phyloP scores from a whole-genome alignment of 2,888 invertebrate species.

The Luperina nickerlii region DNA sequence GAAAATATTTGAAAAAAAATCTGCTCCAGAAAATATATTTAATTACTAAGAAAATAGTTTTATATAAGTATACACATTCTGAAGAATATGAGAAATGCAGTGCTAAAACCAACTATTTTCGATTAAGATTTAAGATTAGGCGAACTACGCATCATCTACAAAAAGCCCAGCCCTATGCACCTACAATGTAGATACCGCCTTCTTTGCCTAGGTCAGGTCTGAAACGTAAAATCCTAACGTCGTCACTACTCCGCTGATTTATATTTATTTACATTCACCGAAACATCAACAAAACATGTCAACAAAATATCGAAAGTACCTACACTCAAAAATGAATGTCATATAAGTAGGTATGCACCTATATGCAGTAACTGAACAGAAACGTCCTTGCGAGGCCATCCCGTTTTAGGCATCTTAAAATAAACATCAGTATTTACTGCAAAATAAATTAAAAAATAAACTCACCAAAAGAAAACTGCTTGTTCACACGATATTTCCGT shows the following conservation, averaged over 20 bases:
- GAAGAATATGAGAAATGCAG: neutral
- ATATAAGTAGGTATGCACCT: constrained; percentile 40
- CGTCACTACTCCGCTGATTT: constrained; percentile 43
- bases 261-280: constrained; percentile 29
- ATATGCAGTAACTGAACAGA: constrained; percentile 61
- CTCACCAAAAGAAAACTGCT: constrained; percentile 46
- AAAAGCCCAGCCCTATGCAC: constrained; percentile 8
- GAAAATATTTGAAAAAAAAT: neutral
- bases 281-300: constrained; percentile 33
- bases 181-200: constrained; percentile 8
- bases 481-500: constrained; percentile 37
- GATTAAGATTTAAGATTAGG: neutral
- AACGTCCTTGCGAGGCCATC: constrained; percentile 68
- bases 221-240: constrained; percentile 35
- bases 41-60: neutral
- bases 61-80: neutral
- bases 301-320: constrained; percentile 8
- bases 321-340: constrained; percentile 5
- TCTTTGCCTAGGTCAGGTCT: constrained; percentile 60
- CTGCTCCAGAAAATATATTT: neutral
- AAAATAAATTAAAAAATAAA: constrained; percentile 10
- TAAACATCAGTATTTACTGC: constrained; percentile 27
- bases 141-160: constrained; percentile 6
- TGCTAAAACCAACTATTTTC: neutral
- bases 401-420: constrained; percentile 45